Evolutionary conservation across 2,113 vertebrate genomes (phyloP).

Genomic region (Potamarius usumacintae): DNA sequence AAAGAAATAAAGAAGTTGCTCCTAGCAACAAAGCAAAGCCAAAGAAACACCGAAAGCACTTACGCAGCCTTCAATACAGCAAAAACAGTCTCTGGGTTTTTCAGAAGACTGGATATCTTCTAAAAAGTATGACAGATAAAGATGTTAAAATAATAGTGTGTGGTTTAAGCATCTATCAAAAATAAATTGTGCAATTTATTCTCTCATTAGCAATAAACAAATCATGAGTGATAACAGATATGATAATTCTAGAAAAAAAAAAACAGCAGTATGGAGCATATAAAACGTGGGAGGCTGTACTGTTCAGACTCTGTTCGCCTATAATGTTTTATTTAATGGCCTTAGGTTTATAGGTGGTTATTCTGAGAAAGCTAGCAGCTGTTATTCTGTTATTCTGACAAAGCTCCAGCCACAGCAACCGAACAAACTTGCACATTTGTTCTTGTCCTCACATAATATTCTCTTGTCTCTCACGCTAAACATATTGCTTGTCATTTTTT

Average conservation of each 20-base stretch:
- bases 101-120: background rate
- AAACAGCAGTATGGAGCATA: background rate
- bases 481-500: background rate
- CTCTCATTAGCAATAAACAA: conserved; percentile 28
- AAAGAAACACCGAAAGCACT: background rate
- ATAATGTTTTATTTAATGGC: background rate
- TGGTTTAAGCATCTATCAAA: background rate
- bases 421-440: background rate
- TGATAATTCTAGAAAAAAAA: background rate
- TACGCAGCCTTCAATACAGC: conserved; percentile 13
- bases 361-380: conserved; percentile 18
- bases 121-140: background rate
- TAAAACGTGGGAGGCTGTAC: background rate
- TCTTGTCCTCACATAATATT: background rate
- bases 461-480: background rate
- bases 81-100: background rate
- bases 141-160: background rate
- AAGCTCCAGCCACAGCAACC: background rate
- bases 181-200: background rate
- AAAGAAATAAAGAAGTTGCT: conserved; percentile 35
- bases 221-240: conserved; percentile 25
- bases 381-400: conserved; percentile 9
- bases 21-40: conserved; percentile 14
- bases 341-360: conserved; percentile 8
- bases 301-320: background rate